phyloP scores from a whole-genome alignment of 2,113 vertebrate species.

The Jaculus jaculus region DNA sequence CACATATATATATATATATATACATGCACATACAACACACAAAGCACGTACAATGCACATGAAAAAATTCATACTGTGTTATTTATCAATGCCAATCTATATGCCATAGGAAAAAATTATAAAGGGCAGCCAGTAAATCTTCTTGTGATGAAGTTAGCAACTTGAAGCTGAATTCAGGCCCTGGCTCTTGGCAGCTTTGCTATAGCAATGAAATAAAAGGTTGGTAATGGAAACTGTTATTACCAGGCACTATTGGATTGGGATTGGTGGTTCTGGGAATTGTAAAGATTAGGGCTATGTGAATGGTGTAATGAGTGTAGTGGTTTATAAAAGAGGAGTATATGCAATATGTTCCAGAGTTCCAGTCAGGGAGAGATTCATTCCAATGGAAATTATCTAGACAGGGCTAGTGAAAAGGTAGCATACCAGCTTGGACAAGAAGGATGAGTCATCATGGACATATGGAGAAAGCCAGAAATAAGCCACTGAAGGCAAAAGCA shows the following conservation, averaged over 20 bases:
- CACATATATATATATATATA: too few species aligned
- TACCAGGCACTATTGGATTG: not conserved
- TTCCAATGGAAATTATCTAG: not conserved
- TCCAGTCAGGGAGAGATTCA: not conserved
- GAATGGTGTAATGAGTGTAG: not conserved
- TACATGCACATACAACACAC: too few species aligned
- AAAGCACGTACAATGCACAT: too few species aligned
- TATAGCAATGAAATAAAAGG: not conserved
- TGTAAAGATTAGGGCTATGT: not conserved
- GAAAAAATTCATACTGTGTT: not conserved
- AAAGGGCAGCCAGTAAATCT: not conserved
- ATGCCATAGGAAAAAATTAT: not conserved
- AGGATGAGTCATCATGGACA: not conserved
- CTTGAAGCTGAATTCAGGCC: not conserved
- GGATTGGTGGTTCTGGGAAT: not conserved
- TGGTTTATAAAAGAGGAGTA: not conserved
- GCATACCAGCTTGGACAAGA: not conserved
- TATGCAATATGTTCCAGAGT: not conserved
- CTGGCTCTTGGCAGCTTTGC: not conserved
- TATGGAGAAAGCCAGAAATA: not conserved
- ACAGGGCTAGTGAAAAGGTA: not conserved
- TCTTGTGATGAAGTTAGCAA: not conserved
- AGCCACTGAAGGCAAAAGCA: not conserved
- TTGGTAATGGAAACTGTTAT: not conserved
- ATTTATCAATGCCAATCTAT: constrained; percentile 1